Percentiles rank a stretch among this genome's conserved stretches.
Conservation (phyloP, 2,888 invertebrate genomes). For the Adelphocoris suturalis region DNA sequence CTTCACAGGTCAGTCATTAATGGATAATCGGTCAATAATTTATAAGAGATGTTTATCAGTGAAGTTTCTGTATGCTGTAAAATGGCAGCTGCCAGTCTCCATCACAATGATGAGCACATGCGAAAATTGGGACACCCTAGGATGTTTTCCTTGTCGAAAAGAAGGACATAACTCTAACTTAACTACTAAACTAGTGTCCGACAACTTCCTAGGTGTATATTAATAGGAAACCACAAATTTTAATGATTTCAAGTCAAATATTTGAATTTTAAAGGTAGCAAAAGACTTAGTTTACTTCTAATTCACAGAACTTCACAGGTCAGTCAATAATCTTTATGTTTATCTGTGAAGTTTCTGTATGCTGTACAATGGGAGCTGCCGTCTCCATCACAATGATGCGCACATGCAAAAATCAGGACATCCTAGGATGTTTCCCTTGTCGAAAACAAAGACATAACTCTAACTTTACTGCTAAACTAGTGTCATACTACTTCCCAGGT, state of each 20-base stretch:
- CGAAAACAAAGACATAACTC: neutral
- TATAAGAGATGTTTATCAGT: neutral
- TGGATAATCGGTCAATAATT: neutral
- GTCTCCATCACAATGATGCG: neutral
- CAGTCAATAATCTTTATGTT: neutral
- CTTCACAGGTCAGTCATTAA: slow-evolving; percentile 15
- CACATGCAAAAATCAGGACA: neutral
- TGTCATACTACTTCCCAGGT: no score
- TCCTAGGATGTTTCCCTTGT: neutral
- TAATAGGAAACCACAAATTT: no score
- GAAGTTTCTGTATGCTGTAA: neutral
- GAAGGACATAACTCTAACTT: no score
- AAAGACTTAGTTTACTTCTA: no score
- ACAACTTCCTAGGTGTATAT: no score
- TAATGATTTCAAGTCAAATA: no score
- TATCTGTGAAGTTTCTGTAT: no score
- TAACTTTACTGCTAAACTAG: neutral
- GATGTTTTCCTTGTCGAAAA: no score
- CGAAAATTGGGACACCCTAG: no score
- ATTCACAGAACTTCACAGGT: slow-evolving; percentile 43
- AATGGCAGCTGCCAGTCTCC: neutral
- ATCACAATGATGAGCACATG: no score
- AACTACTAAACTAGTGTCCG: no score
- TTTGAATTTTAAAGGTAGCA: no score
- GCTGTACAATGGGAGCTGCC: neutral